These are phyloP conservation scores for Pseudomyrmex gracilis DNA, from an alignment of 1,140 invertebrate species.

Conservation along the genomic window DNA sequence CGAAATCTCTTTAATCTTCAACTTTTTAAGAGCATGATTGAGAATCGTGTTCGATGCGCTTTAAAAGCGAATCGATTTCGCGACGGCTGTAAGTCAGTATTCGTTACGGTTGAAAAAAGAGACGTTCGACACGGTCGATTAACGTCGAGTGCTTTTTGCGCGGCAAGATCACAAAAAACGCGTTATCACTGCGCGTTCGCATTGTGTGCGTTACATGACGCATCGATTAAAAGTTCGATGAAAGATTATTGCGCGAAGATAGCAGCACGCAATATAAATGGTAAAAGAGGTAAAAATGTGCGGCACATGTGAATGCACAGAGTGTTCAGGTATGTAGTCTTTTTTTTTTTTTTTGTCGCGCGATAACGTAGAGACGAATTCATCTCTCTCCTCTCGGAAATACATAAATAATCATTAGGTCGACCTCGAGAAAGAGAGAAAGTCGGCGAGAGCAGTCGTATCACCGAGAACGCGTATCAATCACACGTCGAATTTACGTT, in stretches of 20 bases:
- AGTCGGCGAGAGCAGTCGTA: not conserved
- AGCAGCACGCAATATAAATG: conserved; percentile 1
- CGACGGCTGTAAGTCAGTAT: conserved; percentile 45
- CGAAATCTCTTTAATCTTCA: conserved; percentile 55
- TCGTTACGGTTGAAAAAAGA: conserved; percentile 12
- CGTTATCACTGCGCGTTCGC: conserved; percentile 23
- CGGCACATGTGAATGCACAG: conserved; percentile 5
- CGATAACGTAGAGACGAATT: conserved; percentile 12
- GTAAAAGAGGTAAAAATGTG: conserved; percentile 2
- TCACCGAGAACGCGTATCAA: conserved; percentile 25
- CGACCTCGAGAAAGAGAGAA: not conserved
- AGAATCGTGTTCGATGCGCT: conserved; percentile 39
- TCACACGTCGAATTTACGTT: conserved; percentile 35
- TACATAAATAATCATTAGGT: conserved; percentile 46
- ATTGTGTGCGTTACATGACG: conserved; percentile 32
- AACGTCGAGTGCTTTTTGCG: conserved; percentile 31
- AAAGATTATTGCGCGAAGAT: conserved; percentile 34
- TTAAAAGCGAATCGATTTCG: conserved; percentile 62
- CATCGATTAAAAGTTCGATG: conserved; percentile 38
- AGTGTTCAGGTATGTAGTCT: not conserved
- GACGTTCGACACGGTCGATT: conserved; percentile 52
- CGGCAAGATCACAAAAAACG: conserved; percentile 61
- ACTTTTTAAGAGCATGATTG: conserved; percentile 17
- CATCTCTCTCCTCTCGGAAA: not conserved
- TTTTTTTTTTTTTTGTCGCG: not conserved